A percentile compares a stretch with the other conserved stretches of the same genome.
Conservation (phyloP, 2,797 vertebrate genomes). For the Oceanodroma leucorhoa region DNA sequence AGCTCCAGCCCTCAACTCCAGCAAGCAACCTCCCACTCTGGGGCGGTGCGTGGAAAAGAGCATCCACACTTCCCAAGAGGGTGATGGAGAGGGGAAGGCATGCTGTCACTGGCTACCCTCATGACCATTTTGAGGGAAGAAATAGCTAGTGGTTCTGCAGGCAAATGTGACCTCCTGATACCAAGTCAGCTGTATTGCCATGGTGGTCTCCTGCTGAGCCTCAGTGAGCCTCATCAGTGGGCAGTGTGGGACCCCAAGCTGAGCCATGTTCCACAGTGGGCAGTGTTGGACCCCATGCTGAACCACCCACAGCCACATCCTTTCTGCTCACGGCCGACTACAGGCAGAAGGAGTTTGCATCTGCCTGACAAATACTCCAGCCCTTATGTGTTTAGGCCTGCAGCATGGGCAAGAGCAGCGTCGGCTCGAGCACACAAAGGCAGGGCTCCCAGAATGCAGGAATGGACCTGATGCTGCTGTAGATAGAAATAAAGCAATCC, state of each 20-base stretch:
- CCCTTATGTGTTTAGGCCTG: neutral
- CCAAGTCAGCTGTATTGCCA: neutral
- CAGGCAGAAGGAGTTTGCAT: neutral
- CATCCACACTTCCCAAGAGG: neutral
- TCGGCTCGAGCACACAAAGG: neutral
- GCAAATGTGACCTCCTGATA: neutral
- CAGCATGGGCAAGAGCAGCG: neutral
- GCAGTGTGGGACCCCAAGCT: neutral
- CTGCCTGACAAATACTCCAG: neutral
- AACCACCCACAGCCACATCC: neutral
- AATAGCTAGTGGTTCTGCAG: neutral
- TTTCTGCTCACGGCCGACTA: neutral
- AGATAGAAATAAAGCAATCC: neutral
- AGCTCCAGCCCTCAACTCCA: neutral
- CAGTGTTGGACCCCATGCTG: neutral
- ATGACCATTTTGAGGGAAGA: neutral
- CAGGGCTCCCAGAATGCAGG: neutral
- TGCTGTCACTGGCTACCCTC: neutral
- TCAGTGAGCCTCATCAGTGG: fast-evolving
- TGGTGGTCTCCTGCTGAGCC: neutral
- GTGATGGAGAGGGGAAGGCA: neutral
- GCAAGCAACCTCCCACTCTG: neutral
- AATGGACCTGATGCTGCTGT: neutral
- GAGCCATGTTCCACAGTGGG: fast-evolving
- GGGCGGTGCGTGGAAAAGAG: fast-evolving